Percentiles rank a stretch among this genome's conserved stretches.
These are phyloP conservation scores for Semaprochilodus insignis DNA, from an alignment of 2,797 vertebrate species.

Conservation along the genomic window DNA sequence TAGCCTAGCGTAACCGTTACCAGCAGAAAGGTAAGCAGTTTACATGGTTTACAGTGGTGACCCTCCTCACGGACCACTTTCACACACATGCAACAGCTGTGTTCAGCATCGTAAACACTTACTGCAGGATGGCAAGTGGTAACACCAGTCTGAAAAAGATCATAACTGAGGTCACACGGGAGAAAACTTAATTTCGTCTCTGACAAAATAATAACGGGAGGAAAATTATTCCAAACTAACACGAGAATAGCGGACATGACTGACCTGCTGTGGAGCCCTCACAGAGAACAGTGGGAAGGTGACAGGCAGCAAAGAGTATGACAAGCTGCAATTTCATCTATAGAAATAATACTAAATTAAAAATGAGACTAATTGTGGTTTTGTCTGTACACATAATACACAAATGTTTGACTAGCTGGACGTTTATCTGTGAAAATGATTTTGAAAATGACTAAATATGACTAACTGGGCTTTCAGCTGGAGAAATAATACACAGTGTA, in stretches of 20 bases:
- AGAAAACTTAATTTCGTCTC: background rate
- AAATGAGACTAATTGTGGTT: no score
- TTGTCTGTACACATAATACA: no score
- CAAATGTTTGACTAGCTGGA: no score
- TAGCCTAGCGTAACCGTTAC: no score
- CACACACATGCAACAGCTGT: no score
- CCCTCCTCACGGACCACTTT: no score
- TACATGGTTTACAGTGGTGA: no score
- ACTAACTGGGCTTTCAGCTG: no score
- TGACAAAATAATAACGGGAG: background rate
- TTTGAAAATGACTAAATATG: no score
- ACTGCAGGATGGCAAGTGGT: constrained; percentile 47
- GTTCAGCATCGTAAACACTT: constrained; percentile 18
- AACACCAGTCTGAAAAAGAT: constrained; percentile 50
- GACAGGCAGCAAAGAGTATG: background rate
- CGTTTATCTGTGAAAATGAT: no score
- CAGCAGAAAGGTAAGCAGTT: no score
- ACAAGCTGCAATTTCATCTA: constrained; percentile 33
- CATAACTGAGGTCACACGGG: background rate
- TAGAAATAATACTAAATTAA: background rate
- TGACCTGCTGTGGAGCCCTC: background rate
- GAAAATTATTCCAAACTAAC: background rate
- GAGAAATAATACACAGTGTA: no score
- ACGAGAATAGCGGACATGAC: background rate
- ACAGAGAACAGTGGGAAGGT: constrained; percentile 4